A percentile compares a stretch with the other conserved stretches of the same genome.
phyloP scores from a whole-genome alignment of 2,113 vertebrate species.

The Brachyhypopomus gauderio region DNA sequence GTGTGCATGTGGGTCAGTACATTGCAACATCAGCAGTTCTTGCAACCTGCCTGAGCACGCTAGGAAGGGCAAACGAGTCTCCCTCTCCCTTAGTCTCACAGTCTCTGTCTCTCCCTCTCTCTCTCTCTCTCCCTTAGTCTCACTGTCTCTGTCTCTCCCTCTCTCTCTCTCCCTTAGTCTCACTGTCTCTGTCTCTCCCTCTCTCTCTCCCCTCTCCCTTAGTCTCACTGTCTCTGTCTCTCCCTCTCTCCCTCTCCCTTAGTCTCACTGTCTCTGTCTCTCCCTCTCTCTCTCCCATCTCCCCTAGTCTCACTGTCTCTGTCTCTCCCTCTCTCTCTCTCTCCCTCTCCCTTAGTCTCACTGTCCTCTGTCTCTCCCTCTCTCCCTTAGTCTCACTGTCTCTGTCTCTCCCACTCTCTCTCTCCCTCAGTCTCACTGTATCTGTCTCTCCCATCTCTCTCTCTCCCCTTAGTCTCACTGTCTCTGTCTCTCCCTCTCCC shows the following conservation, averaged over 20 bases:
- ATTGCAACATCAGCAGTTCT: constrained; percentile 83
- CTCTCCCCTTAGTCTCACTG: neutral
- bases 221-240: too few species aligned
- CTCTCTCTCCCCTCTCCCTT: neutral
- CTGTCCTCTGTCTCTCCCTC: too few species aligned
- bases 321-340: neutral
- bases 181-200: neutral
- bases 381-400: too few species aligned
- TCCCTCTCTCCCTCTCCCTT: too few species aligned
- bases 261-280: too few species aligned
- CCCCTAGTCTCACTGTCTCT: neutral
- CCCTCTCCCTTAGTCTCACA: neutral
- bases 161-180: constrained; percentile 6
- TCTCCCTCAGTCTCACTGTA: neutral
- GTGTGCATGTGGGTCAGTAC: constrained; percentile 84
- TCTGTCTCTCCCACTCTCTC: too few species aligned
- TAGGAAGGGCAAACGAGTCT: constrained; percentile 18
- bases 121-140: neutral
- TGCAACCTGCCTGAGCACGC: constrained; percentile 73
- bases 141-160: neutral
- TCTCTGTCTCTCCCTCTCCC: neutral
- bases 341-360: neutral
- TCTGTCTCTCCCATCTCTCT: neutral
- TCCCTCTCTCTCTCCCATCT: neutral
- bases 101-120: neutral